Percentiles rank a stretch among this genome's conserved stretches.
Conservation (phyloP, 2,888 invertebrate species). For the Empis livida region DNA sequence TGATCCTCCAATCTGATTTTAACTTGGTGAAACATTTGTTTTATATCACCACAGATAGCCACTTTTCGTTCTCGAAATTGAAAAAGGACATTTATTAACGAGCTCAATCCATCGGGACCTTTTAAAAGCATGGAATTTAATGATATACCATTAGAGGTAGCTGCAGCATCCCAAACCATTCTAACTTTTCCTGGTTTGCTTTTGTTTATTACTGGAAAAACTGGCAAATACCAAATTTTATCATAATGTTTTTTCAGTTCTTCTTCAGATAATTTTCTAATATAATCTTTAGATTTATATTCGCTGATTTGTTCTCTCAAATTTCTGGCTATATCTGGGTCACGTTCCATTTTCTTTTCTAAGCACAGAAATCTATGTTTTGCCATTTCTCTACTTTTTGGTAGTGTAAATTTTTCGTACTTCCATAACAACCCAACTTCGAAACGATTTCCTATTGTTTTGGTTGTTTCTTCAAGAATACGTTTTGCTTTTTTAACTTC, state of each 20-base stretch:
- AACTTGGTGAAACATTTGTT: slow-evolving; percentile 19
- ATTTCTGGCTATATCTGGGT: slow-evolving; percentile 6
- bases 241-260: slow-evolving; percentile 7
- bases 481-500: slow-evolving; percentile 6
- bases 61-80: slow-evolving; percentile 24
- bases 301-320: slow-evolving; percentile 11
- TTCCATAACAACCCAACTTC: slow-evolving; percentile 17
- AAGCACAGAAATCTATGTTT: slow-evolving; percentile 9
- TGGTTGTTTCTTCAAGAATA: slow-evolving; percentile 10
- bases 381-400: slow-evolving; percentile 12
- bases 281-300: slow-evolving; percentile 14
- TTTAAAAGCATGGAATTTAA: slow-evolving; percentile 21
- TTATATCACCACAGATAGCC: slow-evolving; percentile 23
- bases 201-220: slow-evolving; percentile 18
- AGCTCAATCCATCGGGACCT: slow-evolving; percentile 22
- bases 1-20: slow-evolving; percentile 17
- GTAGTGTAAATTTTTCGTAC: slow-evolving; percentile 9
- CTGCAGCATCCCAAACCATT: slow-evolving; percentile 25
- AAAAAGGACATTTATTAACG: slow-evolving; percentile 23
- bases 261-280: slow-evolving; percentile 6
- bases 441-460: slow-evolving; percentile 4
- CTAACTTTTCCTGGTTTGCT: slow-evolving; percentile 19
- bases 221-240: slow-evolving; percentile 19
- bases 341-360: slow-evolving; percentile 12
- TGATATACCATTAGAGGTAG: slow-evolving; percentile 15